A percentile compares a stretch with the other conserved stretches of the same genome.
Conservation (phyloP, 2,113 vertebrate species). For the Mungos mungo region DNA sequence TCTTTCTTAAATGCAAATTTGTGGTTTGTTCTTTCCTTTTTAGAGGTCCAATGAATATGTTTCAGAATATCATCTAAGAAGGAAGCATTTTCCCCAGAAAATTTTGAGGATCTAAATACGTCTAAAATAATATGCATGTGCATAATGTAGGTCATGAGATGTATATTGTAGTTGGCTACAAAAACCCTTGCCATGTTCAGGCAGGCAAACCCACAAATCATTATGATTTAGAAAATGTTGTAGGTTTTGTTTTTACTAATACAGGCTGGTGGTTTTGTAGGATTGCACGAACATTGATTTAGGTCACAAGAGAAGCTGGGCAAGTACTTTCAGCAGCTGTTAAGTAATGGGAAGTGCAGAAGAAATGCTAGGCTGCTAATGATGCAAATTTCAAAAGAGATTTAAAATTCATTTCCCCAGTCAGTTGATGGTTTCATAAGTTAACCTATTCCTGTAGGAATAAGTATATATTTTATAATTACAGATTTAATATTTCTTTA, state of each 20-base stretch:
- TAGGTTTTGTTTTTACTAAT: conserved; percentile 45
- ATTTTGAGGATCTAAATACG: not conserved
- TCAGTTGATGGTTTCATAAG: not conserved
- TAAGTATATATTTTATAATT: conserved; percentile 25
- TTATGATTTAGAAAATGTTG: not conserved
- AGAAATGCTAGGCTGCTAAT: not conserved
- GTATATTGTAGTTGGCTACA: not conserved
- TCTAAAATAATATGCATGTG: not conserved
- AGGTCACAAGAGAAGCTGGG: not conserved
- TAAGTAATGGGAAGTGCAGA: not conserved
- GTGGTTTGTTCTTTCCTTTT: not conserved
- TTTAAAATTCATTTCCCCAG: not conserved
- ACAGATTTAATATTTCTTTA: not conserved
- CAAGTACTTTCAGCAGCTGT: not conserved
- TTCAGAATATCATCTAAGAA: conserved; percentile 32
- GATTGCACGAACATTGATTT: not conserved
- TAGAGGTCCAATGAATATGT: not conserved
- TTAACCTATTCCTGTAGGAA: not conserved
- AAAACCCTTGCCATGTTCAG: not conserved
- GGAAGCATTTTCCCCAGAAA: not conserved
- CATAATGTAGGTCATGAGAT: not conserved
- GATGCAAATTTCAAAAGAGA: not conserved
- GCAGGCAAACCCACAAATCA: not conserved
- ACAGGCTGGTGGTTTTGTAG: not conserved
- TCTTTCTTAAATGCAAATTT: not conserved